These are phyloP conservation scores for Danio aesculapii DNA, from an alignment of 2,797 vertebrate species.

Conservation along the genomic window DNA sequence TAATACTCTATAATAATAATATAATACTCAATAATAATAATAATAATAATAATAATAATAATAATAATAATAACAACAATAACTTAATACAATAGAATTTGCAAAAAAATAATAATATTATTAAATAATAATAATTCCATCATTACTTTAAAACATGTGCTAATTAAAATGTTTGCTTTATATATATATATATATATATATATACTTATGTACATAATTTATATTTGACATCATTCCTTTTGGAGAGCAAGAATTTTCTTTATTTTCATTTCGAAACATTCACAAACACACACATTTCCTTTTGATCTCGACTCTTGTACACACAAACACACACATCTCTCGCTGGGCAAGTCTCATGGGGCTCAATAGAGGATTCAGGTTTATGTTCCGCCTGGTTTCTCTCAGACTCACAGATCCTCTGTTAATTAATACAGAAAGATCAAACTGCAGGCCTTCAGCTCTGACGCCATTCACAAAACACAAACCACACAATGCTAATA, in stretches of 20 bases:
- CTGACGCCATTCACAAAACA: too few relatives aligned
- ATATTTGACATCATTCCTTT: not conserved
- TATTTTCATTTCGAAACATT: slow-evolving; percentile 12
- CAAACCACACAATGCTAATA: too few relatives aligned
- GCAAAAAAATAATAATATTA: too few relatives aligned
- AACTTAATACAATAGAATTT: too few relatives aligned
- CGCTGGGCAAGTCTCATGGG: slow-evolving; percentile 4
- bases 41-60: not conserved
- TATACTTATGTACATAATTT: too few relatives aligned
- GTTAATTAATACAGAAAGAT: slow-evolving; percentile 43
- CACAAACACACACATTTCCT: slow-evolving; percentile 6
- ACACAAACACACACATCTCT: not conserved
- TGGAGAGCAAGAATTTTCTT: not conserved
- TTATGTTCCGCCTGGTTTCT: slow-evolving; percentile 36
- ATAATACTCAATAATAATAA: too few relatives aligned
- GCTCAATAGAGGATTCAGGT: slow-evolving; percentile 2
- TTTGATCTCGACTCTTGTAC: slow-evolving; percentile 15
- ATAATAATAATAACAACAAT: not conserved
- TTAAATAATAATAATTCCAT: too few relatives aligned
- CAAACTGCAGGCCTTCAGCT: too few relatives aligned
- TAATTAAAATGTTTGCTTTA: too few relatives aligned
- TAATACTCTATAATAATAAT: too few relatives aligned
- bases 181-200: too few relatives aligned
- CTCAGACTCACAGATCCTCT: slow-evolving; percentile 32
- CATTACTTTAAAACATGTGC: too few relatives aligned